Evolutionary conservation across 2,113 vertebrate species (phyloP), one percentile per base, ranked within the genome.

Genomic region (Blennius ocellaris): DNA sequence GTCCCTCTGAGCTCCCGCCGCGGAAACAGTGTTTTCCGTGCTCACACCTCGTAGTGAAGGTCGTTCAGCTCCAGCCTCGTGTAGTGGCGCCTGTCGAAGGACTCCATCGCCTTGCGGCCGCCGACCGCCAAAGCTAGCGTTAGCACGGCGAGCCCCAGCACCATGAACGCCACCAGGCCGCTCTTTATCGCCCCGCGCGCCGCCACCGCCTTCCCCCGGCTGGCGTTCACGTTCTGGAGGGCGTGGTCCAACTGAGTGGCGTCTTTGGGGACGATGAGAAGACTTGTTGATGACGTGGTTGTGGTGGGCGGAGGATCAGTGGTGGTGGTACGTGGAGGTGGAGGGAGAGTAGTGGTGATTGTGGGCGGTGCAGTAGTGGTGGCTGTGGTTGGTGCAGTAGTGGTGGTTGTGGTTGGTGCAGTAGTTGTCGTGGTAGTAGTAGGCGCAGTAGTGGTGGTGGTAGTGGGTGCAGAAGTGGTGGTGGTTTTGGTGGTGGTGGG

Each of bases 21-120:
- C 4, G 21, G 21, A 30, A 30, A 30, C 21, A 30, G 21, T 30
- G 21, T 30, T 30, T 30, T 30, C n/a, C n/a, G n/a, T n/a, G n/a
- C n/a, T 15, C 64, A 94, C 57, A 94, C 90, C 73, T 94, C 94
- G 0, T 94, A 94, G 85, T 95, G 93, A 40, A 95, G 90, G 64
- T 95, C 94, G 7, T 94, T 94, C 8, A 95, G 93, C 82, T 95
- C 94, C 86, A 95, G 91, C 68, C 94, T 82, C 0, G 93, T 95
- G 89, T 95, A 95, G 59, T 94, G 94, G 1, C 94, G 92, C 8
- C 93, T 75, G 77, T 94, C 93, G 7, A 94, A 95, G 0, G 93
- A 94, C 85, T 95, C 93, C 92, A 94, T 86, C 3, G 93, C 94
- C 47, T 93, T 94, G 7, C 92, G 90, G 0, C 89, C 92, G 10